Evolutionary conservation across 2,888 invertebrate species (phyloP).

Genomic region (Cheilosia scutellata): DNA sequence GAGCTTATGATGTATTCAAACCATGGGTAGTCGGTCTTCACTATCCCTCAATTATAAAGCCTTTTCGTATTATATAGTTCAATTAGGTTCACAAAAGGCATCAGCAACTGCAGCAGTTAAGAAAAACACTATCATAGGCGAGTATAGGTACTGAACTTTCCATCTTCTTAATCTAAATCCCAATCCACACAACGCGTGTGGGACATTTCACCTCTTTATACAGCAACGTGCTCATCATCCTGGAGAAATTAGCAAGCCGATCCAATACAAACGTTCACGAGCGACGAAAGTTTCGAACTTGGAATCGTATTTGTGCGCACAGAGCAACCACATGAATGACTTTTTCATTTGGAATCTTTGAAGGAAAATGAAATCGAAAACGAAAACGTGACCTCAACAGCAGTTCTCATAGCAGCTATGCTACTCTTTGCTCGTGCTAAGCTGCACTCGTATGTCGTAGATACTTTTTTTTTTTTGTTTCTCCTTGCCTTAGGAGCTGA

Average conservation of each 20-base stretch:
- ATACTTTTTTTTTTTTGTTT: background rate
- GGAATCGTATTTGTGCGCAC: conserved; percentile 36
- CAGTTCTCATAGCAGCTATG: conserved; percentile 39
- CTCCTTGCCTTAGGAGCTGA: conserved; percentile 1
- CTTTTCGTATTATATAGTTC: conserved; percentile 15
- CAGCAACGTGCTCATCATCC: conserved; percentile 54
- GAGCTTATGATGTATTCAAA: background rate
- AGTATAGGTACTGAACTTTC: conserved; percentile 63
- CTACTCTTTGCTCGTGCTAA: conserved; percentile 6
- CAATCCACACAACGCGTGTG: conserved; percentile 58
- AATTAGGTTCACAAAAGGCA: conserved; percentile 17
- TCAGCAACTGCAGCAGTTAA: background rate
- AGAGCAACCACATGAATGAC: background rate
- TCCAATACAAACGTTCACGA: conserved; percentile 45
- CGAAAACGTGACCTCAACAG: conserved; percentile 76
- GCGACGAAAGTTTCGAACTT: conserved; percentile 33
- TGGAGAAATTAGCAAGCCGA: conserved; percentile 65
- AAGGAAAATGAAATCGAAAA: conserved; percentile 77
- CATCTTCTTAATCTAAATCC: conserved; percentile 50
- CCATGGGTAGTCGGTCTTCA: background rate
- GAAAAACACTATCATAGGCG: background rate
- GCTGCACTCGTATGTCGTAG: background rate
- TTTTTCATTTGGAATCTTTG: conserved; percentile 45
- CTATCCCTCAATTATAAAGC: conserved; percentile 32
- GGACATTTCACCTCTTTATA: conserved; percentile 66